A percentile compares a stretch with the other conserved stretches of the same genome.
phyloP scores from a whole-genome alignment of 2,797 vertebrate genomes.

The Lithobates pipiens region DNA sequence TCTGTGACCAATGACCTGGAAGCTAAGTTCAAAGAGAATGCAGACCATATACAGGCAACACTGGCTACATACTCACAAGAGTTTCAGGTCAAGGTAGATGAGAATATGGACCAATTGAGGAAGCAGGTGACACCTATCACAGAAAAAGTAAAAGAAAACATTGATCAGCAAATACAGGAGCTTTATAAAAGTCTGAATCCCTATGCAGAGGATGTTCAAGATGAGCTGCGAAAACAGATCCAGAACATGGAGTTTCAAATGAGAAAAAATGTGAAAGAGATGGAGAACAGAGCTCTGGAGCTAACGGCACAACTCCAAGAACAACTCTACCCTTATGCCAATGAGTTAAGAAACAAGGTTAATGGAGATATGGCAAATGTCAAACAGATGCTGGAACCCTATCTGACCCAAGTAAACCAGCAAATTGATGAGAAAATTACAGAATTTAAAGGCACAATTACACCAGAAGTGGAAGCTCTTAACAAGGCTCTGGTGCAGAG shows the following conservation, averaged over 20 bases:
- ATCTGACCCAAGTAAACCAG: slow-evolving; percentile 78
- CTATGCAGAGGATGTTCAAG: slow-evolving; percentile 63
- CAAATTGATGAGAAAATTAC: slow-evolving; percentile 70
- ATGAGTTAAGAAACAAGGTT: slow-evolving; percentile 71
- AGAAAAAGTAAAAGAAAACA: slow-evolving; percentile 75
- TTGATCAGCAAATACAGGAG: slow-evolving; percentile 68
- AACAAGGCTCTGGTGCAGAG: slow-evolving; percentile 65
- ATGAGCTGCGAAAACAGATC: slow-evolving; percentile 70
- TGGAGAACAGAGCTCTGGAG: slow-evolving; percentile 69
- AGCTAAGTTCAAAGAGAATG: slow-evolving; percentile 70
- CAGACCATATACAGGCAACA: slow-evolving; percentile 81
- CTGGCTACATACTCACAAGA: slow-evolving; percentile 76
- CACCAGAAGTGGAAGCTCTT: slow-evolving; percentile 67
- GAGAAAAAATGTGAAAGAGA: slow-evolving; percentile 65
- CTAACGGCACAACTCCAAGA: slow-evolving; percentile 82
- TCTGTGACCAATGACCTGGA: slow-evolving; percentile 71
- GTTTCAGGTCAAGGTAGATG: slow-evolving; percentile 70
- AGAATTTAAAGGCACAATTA: slow-evolving; percentile 66
- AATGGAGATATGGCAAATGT: slow-evolving; percentile 64
- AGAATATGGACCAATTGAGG: slow-evolving; percentile 67
- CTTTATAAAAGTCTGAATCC: slow-evolving; percentile 69
- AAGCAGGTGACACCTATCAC: slow-evolving; percentile 66
- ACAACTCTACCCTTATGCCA: slow-evolving; percentile 76
- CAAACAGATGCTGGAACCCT: slow-evolving; percentile 66
- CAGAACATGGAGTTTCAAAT: slow-evolving; percentile 72